Evolutionary conservation across 2,888 invertebrate genomes (phyloP).

Genomic region (Octonoba sinensis): DNA sequence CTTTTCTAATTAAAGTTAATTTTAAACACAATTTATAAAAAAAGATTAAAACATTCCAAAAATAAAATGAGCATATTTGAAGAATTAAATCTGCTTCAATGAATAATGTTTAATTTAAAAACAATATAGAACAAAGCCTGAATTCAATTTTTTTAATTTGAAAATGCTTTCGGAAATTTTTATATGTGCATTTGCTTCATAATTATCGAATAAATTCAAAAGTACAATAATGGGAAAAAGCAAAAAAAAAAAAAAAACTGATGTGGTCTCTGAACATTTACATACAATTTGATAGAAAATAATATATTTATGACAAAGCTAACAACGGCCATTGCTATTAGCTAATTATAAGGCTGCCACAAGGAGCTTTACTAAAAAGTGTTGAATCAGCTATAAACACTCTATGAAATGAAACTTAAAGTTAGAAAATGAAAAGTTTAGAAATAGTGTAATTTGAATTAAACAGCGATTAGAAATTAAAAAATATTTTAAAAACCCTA

Average conservation of each 20-base stretch:
- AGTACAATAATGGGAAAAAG: background rate
- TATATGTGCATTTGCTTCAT: no score
- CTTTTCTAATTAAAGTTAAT: no score
- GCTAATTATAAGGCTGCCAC: background rate
- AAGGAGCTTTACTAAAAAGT: background rate
- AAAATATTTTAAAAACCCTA: no score
- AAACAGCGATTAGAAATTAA: no score
- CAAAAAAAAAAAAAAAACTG: background rate
- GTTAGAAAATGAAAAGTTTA: background rate
- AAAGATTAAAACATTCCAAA: background rate
- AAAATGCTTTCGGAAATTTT: no score
- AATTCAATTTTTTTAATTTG: no score
- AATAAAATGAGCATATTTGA: background rate
- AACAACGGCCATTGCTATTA: background rate
- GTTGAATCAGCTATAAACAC: background rate
- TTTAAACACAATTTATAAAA: background rate
- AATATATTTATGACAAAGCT: background rate
- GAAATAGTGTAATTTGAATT: no score
- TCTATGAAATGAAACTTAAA: background rate
- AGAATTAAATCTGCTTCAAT: background rate
- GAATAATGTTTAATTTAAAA: background rate
- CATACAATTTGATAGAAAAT: background rate
- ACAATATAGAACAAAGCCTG: no score
- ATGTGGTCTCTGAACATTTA: background rate
- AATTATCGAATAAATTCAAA: background rate